phyloP scores from a whole-genome alignment of 2,888 invertebrate species.

The Zaprionus lineosus region DNA sequence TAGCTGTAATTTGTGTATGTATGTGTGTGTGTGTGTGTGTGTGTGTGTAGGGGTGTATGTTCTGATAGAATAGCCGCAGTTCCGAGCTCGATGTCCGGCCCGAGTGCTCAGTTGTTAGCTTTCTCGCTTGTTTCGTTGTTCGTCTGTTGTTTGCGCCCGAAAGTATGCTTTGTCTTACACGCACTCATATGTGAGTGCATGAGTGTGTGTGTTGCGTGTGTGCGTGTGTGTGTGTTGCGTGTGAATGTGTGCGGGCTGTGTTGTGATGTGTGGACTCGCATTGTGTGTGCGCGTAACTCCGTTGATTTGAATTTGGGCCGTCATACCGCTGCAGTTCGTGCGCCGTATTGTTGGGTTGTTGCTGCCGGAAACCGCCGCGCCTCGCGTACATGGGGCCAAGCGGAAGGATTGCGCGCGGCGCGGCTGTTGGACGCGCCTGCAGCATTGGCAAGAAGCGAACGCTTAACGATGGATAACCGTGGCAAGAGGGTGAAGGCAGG shows the following conservation, averaged over 20 bases:
- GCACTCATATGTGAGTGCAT: neutral
- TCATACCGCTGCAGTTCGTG: constrained; percentile 32
- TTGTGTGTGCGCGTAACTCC: constrained; percentile 62
- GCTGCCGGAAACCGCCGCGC: constrained; percentile 61
- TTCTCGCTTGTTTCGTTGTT: constrained; percentile 52
- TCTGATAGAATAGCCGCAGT: constrained; percentile 65
- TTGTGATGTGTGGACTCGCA: constrained; percentile 2
- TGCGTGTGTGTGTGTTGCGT: neutral
- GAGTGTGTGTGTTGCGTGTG: constrained; percentile 3
- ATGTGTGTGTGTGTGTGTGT: constrained; percentile 4
- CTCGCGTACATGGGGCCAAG: constrained; percentile 47
- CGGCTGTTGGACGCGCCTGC: constrained; percentile 16
- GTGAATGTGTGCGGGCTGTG: constrained; percentile 4
- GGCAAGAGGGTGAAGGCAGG: neutral
- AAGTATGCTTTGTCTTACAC: constrained; percentile 73
- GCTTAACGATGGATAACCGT: no score
- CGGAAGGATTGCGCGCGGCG: constrained; percentile 65
- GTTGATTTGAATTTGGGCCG: constrained; percentile 67
- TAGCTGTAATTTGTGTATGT: constrained; percentile 46
- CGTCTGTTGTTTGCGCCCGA: constrained; percentile 70
- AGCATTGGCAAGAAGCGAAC: no score
- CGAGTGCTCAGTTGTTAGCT: constrained; percentile 51
- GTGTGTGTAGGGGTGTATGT: constrained; percentile 31
- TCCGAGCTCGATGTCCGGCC: constrained; percentile 34
- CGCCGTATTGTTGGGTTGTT: constrained; percentile 59